Evolutionary conservation across 2,888 invertebrate species (phyloP).

Genomic region (Autographa gamma): DNA sequence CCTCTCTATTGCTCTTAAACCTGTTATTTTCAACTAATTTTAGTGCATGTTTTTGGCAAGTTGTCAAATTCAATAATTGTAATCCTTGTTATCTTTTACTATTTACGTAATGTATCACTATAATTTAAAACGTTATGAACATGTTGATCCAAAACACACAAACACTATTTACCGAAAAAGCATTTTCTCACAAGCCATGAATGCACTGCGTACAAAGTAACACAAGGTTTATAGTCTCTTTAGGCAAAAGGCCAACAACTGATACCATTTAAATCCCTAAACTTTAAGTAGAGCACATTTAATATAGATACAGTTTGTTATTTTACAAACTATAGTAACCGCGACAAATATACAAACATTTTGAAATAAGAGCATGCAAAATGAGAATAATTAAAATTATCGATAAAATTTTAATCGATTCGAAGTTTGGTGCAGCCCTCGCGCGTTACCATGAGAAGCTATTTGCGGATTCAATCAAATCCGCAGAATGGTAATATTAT

Average conservation of each 20-base stretch:
- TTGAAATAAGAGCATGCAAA: not conserved
- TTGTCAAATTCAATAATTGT: not conserved
- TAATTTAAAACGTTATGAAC: not conserved
- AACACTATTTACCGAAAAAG: not conserved
- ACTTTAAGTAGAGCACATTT: constrained; percentile 2
- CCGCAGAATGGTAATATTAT: constrained; percentile 82
- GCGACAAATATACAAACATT: not conserved
- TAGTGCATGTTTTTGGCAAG: not conserved
- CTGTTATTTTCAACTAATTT: not conserved
- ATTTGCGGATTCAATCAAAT: constrained; percentile 87
- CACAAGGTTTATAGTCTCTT: constrained; percentile 5
- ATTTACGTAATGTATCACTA: not conserved
- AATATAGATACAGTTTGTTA: not conserved
- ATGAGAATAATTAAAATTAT: constrained; percentile 26
- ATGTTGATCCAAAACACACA: not conserved
- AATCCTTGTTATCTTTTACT: not conserved
- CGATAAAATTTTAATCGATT: constrained; percentile 56
- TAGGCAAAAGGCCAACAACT: constrained; percentile 8
- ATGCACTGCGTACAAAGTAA: constrained; percentile 2
- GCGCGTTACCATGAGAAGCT: constrained; percentile 80
- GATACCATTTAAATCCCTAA: constrained; percentile 3
- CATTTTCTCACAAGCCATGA: not conserved
- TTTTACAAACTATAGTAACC: not conserved
- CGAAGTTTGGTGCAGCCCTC: constrained; percentile 59
- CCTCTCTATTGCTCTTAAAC: not conserved